phyloP scores from a whole-genome alignment of 2,113 vertebrate species.

The Megaleporinus macrocephalus region DNA sequence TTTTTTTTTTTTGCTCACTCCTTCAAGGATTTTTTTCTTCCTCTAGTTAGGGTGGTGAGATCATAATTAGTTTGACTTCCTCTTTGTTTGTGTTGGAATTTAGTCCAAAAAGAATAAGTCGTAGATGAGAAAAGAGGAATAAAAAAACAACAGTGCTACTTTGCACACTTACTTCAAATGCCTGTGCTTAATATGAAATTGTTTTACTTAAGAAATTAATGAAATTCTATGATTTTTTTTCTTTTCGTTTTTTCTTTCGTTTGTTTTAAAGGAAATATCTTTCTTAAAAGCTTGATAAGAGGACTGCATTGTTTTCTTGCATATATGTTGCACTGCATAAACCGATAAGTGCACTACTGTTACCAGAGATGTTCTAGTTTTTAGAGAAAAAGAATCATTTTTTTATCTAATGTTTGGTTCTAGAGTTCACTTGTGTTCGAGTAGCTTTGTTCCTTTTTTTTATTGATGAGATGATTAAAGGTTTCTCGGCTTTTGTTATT shows the following conservation, averaged over 20 bases:
- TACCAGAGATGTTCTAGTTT: slow-evolving; percentile 83
- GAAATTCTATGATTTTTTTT: slow-evolving; percentile 75
- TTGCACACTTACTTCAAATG: slow-evolving; percentile 82
- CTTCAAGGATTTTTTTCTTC: slow-evolving; percentile 63
- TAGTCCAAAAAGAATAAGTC: slow-evolving; percentile 64
- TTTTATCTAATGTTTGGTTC: slow-evolving; percentile 76
- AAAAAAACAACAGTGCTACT: slow-evolving; percentile 73
- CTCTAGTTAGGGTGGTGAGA: slow-evolving; percentile 65
- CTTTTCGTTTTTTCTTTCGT: slow-evolving; percentile 62
- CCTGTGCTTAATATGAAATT: slow-evolving; percentile 80
- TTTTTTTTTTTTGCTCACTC: slow-evolving; percentile 61
- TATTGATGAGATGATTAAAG: slow-evolving; percentile 69
- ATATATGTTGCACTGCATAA: slow-evolving; percentile 86
- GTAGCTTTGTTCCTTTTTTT: slow-evolving; percentile 72
- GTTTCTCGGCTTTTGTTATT: slow-evolving; percentile 74
- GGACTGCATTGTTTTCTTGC: slow-evolving; percentile 85
- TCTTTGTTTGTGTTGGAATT: slow-evolving; percentile 54
- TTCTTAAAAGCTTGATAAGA: slow-evolving; percentile 78
- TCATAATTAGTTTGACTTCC: slow-evolving; percentile 49
- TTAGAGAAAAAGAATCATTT: slow-evolving; percentile 74
- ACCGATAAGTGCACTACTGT: slow-evolving; percentile 87
- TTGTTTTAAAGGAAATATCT: slow-evolving; percentile 72
- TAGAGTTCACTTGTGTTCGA: slow-evolving; percentile 78
- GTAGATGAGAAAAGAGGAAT: slow-evolving; percentile 56
- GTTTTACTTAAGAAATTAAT: slow-evolving; percentile 73